phyloP scores from a whole-genome alignment of 2,113 vertebrate species.

The Clinocottus analis region DNA sequence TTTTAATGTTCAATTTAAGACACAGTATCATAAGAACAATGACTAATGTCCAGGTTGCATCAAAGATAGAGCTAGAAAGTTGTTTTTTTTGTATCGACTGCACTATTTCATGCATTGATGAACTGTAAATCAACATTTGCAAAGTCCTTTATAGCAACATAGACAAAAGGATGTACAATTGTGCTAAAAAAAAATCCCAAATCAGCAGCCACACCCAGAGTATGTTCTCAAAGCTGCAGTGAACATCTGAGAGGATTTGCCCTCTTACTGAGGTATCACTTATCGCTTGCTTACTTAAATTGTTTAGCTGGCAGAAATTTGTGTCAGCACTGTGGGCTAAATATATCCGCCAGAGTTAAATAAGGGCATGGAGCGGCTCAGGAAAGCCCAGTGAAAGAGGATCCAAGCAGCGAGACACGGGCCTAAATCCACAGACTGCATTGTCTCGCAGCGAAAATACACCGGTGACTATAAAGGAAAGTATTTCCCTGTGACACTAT shows the following conservation, averaged over 20 bases:
- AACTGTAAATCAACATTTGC: too few relatives aligned
- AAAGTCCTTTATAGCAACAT: too few relatives aligned
- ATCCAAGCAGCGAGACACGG: constrained; percentile 67
- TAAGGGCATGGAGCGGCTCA: constrained; percentile 82
- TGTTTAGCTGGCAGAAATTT: constrained; percentile 83
- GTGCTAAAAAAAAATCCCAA: constrained; percentile 35
- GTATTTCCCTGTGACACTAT: constrained; percentile 81
- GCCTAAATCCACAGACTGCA: constrained; percentile 76
- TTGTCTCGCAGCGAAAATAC: constrained; percentile 84
- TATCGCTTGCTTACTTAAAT: constrained; percentile 75
- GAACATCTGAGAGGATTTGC: constrained; percentile 48
- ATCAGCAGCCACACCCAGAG: constrained; percentile 42
- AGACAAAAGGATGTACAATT: constrained; percentile 26
- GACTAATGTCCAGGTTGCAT: too few relatives aligned
- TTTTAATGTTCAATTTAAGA: constrained; percentile 1
- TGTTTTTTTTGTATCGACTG: constrained; percentile 1
- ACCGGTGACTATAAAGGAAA: constrained; percentile 83
- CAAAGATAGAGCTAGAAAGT: neutral
- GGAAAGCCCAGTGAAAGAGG: constrained; percentile 83
- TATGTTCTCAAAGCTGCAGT: constrained; percentile 38
- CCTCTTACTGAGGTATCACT: constrained; percentile 70
- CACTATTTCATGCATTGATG: neutral
- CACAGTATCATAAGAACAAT: too few relatives aligned
- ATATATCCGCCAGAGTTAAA: constrained; percentile 84
- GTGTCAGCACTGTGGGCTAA: constrained; percentile 80